Evolutionary conservation across 1,140 invertebrate genomes (phyloP).

Genomic region (Harlomillsia oculata): DNA sequence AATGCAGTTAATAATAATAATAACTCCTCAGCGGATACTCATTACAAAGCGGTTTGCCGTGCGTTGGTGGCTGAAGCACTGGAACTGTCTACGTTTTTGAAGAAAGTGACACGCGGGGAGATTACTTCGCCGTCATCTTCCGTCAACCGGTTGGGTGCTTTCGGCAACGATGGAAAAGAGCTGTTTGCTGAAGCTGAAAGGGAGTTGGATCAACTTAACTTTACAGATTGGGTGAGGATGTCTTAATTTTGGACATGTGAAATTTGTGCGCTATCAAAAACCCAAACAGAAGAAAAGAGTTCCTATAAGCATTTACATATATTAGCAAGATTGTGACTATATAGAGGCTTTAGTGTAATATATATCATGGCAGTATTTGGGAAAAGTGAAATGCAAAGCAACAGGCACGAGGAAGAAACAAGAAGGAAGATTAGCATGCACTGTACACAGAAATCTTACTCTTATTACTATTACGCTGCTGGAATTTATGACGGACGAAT

Average conservation of each 20-base stretch:
- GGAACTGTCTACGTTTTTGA: constrained; percentile 78
- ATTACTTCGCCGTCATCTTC: constrained; percentile 41
- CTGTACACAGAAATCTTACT: neutral
- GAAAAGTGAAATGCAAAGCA: neutral
- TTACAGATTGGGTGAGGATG: constrained; percentile 70
- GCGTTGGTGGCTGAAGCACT: constrained; percentile 80
- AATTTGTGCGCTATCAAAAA: too few species aligned
- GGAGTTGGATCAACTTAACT: constrained; percentile 65
- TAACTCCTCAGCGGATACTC: constrained; percentile 53
- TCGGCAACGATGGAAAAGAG: too few species aligned
- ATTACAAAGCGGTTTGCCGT: constrained; percentile 83
- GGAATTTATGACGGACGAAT: too few species aligned
- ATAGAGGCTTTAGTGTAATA: neutral
- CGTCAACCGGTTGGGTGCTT: too few species aligned
- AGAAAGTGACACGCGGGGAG: constrained; percentile 72
- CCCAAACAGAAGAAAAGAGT: too few species aligned
- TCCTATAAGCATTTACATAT: too few species aligned
- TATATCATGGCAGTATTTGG: neutral
- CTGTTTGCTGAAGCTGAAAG: constrained; percentile 37
- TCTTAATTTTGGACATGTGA: too few species aligned
- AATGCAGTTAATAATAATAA: neutral
- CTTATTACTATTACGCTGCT: too few species aligned
- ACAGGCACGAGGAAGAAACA: neutral
- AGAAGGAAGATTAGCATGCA: neutral
- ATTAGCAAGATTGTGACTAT: too few species aligned